Evolutionary conservation across 2,888 invertebrate species (phyloP), one percentile per base, ranked within the genome.

Genomic region (Quadroppia sp.): DNA sequence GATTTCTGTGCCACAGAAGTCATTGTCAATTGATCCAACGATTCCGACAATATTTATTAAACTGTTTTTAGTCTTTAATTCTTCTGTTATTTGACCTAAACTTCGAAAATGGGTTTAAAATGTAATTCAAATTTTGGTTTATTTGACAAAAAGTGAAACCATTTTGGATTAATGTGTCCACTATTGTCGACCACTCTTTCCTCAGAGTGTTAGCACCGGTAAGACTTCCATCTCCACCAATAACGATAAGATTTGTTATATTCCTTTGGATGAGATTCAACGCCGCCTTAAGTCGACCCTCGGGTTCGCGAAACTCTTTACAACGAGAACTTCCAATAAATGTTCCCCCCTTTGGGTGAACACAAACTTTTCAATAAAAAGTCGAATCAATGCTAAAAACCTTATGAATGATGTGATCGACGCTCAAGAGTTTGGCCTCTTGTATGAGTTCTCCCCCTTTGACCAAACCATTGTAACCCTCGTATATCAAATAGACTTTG

Each of bases 1-100:
- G 98, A 99, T 99, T 83, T 99, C 99, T 32, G 99, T 99, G 75
- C 99, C 98, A 84, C 97, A 99, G 85, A 99, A 99, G 85, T 99
- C 99, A 84, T 99, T 99, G 83, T 99, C 99, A 81, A 99, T 99
- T 4, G 98, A 99, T 2, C 99, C 99, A 71, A 99, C 99, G 89
- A 99, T 87, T 77, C 98, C 98, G 76, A 92, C 97, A 82, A 99
- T 94, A 82, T 97, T 93, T 78, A 98, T 84, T 78, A 87, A 86
- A 78, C 87, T 86, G 82, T 87, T 90, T 80, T 90, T 90, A 71
- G 88, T 86, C 76, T 87, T 84, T 81, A 92, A 90, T 64, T 93
- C 92, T 72, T 85, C 82, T 1, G 90, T 91, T 61, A 96, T 94
- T 81, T 81, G 77, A 9, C 81, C 84, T 83, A 78, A 23, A 70